phyloP scores from a whole-genome alignment of 2,888 invertebrate species.

The Habroteleia sp. region DNA sequence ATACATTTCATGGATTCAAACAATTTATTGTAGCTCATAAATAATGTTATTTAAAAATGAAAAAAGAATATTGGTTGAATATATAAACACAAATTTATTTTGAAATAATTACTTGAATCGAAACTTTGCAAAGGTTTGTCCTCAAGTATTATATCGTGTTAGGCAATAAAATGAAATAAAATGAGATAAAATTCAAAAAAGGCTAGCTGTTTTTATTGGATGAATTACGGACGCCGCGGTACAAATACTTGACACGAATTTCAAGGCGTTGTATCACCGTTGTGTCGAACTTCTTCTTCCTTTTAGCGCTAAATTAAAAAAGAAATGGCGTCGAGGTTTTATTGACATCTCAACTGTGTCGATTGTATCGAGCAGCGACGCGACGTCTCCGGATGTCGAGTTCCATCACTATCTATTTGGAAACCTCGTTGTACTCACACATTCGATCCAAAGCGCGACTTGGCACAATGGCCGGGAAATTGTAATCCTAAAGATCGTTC shows the following conservation, averaged over 20 bases:
- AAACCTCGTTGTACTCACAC: slow-evolving; percentile 13
- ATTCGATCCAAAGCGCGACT: slow-evolving; percentile 25
- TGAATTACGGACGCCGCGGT: slow-evolving; percentile 3
- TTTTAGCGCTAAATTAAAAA: slow-evolving; percentile 34
- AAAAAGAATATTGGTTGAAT: too few relatives aligned
- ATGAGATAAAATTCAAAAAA: slow-evolving; percentile 3
- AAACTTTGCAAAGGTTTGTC: too few relatives aligned
- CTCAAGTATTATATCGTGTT: too few relatives aligned
- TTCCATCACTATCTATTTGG: slow-evolving; percentile 28
- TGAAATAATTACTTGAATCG: too few relatives aligned
- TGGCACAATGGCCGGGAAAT: slow-evolving; percentile 49
- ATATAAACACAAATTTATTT: too few relatives aligned
- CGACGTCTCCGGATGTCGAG: slow-evolving; percentile 39
- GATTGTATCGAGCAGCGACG: slow-evolving; percentile 25
- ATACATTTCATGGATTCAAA: too few relatives aligned
- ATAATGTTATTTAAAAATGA: too few relatives aligned
- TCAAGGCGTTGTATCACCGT: slow-evolving; percentile 1
- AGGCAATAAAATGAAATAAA: slow-evolving; percentile 9
- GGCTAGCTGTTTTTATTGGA: not conserved
- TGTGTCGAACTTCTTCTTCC: slow-evolving; percentile 11
- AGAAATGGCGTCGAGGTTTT: slow-evolving; percentile 30
- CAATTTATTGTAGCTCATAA: too few relatives aligned
- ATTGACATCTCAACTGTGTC: slow-evolving; percentile 33
- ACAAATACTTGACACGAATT: slow-evolving; percentile 5
- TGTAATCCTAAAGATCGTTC: slow-evolving; percentile 34